Evolutionary conservation across 2,113 vertebrate species (phyloP), one percentile per base, ranked within the genome.

Genomic region (Alouatta palliata): DNA sequence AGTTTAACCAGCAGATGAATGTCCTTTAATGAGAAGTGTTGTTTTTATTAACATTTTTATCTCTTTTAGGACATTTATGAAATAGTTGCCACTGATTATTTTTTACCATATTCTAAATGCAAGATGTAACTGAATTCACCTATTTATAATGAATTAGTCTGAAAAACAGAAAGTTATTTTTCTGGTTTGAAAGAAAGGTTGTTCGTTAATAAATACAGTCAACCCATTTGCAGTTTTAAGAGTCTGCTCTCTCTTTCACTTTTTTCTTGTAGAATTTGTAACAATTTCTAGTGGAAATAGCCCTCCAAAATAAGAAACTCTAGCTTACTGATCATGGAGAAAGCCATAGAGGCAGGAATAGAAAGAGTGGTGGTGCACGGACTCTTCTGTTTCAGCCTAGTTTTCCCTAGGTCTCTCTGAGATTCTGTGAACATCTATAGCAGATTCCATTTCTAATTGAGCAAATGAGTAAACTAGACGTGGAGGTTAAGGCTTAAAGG

Each of bases 121-220:
- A 66, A 85, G 12, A 12, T 54, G 17, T 82, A 94, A 77, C 27
- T 81, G 25, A 91, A 82, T 88, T 64, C 82, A 30, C 73, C 7
- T 93, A 25, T 56, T 80, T 94, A 91, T 96, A 73, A 66, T 79
- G 19, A 94, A 20, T 87, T 77, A 43, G 8, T 70, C 66, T 91
- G 35, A 80, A 76, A 81, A 95, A 47, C 14, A 77, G 70, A 94
- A 95, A 40, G 45, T 75, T 76, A 43, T 70, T 93, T 92, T 49
- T 52, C 58, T 92, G 25, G 11, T 66, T 77, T 13, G 40, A 54
- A 76, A 66, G 77, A 83, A n/a, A 82, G 43, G 11, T n/a, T 64
- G 32, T 30, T 79, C 45, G 10, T 70, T 75, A 79, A n/a, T 23
- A 75, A 47, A 75, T 58, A 30, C 54, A 35, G 81, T 66, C 85